phyloP scores from a whole-genome alignment of 1,140 invertebrate species.

The Holotrichia oblita region DNA sequence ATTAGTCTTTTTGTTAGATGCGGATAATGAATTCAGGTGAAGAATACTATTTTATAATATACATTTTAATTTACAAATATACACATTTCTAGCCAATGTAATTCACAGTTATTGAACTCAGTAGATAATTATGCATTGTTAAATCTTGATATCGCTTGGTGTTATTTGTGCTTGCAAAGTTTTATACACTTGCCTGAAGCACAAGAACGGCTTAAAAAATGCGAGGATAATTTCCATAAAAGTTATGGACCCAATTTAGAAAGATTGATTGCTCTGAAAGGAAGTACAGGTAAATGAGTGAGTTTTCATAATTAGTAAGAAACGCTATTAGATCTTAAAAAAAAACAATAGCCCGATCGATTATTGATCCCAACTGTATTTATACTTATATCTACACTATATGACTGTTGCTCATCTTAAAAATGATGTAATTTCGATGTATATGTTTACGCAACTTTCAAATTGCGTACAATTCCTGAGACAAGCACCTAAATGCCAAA shows the following conservation, averaged over 20 bases:
- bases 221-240: constrained; percentile 71
- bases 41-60: constrained; percentile 25
- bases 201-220: constrained; percentile 69
- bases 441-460: no score
- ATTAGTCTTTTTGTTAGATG: constrained; percentile 77
- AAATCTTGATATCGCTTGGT: constrained; percentile 86
- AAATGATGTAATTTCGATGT: no score
- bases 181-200: constrained; percentile 78
- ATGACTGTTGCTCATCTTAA: no score
- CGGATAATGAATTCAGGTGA: constrained; percentile 77
- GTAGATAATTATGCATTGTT: constrained; percentile 86
- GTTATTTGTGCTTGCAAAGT: constrained; percentile 79
- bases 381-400: no score
- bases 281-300: constrained; percentile 65
- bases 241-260: constrained; percentile 78
- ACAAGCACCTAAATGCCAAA: no score
- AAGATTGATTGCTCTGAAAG: constrained; percentile 75
- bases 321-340: no score
- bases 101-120: constrained; percentile 70
- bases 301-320: no score
- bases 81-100: constrained; percentile 68
- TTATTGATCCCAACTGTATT: no score
- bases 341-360: no score
- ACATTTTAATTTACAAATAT: constrained; percentile 26
- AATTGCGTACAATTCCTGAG: no score